Percentiles rank a stretch among this genome's conserved stretches.
phyloP scores from a whole-genome alignment of 2,797 vertebrate species.

The Australoheros facetus region DNA sequence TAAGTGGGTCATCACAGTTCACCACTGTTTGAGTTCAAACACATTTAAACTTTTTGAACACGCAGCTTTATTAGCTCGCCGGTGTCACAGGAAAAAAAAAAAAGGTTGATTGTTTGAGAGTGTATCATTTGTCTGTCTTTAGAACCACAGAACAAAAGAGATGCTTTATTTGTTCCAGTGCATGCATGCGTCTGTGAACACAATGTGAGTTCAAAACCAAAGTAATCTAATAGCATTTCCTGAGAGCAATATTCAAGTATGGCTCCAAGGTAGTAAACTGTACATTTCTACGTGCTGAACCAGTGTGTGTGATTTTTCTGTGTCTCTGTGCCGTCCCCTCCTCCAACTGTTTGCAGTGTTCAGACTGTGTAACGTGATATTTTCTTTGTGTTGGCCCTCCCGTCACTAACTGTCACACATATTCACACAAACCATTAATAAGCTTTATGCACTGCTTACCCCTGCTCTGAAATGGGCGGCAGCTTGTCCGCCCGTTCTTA shows the following conservation, averaged over 20 bases:
- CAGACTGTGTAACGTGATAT: slow-evolving; percentile 68
- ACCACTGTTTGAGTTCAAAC: slow-evolving; percentile 33
- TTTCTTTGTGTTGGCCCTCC: slow-evolving; percentile 56
- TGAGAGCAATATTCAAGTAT: not conserved
- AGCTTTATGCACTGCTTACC: not conserved
- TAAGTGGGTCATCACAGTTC: not conserved
- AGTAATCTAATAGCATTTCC: not conserved
- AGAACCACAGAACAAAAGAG: not conserved
- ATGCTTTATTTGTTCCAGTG: not conserved
- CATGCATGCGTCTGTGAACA: not conserved
- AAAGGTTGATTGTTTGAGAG: slow-evolving; percentile 28
- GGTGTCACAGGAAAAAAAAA: not conserved
- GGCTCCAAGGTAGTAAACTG: not conserved
- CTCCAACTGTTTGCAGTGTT: slow-evolving; percentile 34
- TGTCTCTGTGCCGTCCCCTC: slow-evolving; percentile 10
- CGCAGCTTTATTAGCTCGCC: slow-evolving; percentile 27
- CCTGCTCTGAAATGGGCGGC: not conserved
- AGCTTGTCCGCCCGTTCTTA: not conserved
- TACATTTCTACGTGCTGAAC: not conserved
- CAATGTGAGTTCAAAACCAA: not conserved
- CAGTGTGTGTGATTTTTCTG: slow-evolving; percentile 5
- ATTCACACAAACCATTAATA: slow-evolving; percentile 20
- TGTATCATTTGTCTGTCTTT: slow-evolving; percentile 20
- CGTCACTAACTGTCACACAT: slow-evolving; percentile 34
- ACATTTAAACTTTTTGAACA: not conserved